phyloP scores from a whole-genome alignment of 1,140 invertebrate species.

The Solenopsis invicta region DNA sequence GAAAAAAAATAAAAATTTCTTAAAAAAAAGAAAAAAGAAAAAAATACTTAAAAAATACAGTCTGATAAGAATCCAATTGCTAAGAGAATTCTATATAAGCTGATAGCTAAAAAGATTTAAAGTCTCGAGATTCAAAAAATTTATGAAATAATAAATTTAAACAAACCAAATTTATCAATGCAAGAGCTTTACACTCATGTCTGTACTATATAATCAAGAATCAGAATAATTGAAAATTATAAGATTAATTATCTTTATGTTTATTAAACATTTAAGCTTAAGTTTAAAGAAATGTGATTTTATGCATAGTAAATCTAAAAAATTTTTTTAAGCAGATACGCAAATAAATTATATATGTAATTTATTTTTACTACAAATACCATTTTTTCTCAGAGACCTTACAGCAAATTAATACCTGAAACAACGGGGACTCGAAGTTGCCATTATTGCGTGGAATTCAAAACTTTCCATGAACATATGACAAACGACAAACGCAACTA shows the following conservation, averaged over 20 bases:
- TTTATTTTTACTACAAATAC: neutral
- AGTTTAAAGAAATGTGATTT: neutral
- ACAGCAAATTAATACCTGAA: slow-evolving; percentile 27
- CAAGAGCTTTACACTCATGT: neutral
- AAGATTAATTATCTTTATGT: neutral
- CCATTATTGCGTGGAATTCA: neutral
- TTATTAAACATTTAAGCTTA: neutral
- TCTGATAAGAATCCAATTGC: neutral
- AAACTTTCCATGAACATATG: neutral
- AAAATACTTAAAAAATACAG: neutral
- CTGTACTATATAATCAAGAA: neutral
- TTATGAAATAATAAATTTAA: neutral
- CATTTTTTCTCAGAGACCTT: neutral
- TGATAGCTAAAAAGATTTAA: neutral
- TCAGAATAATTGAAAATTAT: neutral
- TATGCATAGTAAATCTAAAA: neutral
- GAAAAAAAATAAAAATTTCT: neutral
- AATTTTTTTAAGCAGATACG: neutral
- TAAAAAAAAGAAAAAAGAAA: no score
- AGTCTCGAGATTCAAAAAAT: neutral
- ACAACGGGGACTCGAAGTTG: neutral
- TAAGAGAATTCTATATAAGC: neutral
- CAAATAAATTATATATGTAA: neutral
- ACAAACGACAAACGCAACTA: neutral
- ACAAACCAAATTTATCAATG: neutral